phyloP scores from a whole-genome alignment of 2,888 invertebrate genomes.

The Tetragonisca angustula region DNA sequence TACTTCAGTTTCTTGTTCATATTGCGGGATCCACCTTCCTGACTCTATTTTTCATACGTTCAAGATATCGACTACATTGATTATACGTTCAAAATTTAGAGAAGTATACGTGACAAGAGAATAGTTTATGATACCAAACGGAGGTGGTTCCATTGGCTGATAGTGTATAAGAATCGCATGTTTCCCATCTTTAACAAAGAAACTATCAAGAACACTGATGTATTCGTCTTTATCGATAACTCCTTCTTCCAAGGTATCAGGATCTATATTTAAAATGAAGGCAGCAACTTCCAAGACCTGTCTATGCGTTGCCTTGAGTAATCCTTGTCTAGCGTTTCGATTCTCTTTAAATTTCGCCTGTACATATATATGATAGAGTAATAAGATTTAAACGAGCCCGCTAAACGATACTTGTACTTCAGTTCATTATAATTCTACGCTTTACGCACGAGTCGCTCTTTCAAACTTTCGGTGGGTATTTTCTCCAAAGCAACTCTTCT shows the following conservation, averaged over 20 bases:
- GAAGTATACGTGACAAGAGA: not conserved
- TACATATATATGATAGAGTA: slow-evolving; percentile 47
- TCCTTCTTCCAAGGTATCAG: slow-evolving; percentile 88
- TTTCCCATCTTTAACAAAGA: slow-evolving; percentile 87
- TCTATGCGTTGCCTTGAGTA: slow-evolving; percentile 86
- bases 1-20: slow-evolving; percentile 79
- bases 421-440: not conserved
- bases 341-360: slow-evolving; percentile 88
- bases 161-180: slow-evolving; percentile 88
- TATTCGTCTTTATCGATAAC: slow-evolving; percentile 88
- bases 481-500: slow-evolving; percentile 71
- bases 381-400: not conserved
- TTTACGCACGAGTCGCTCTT: slow-evolving; percentile 75
- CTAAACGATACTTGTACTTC: not conserved
- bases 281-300: slow-evolving; percentile 89
- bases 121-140: slow-evolving; percentile 85
- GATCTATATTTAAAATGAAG: slow-evolving; percentile 85
- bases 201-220: slow-evolving; percentile 87
- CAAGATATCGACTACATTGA: slow-evolving; percentile 2
- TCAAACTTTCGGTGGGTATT: slow-evolving; percentile 69
- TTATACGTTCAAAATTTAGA: not conserved
- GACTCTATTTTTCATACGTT: slow-evolving; percentile 84
- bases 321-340: slow-evolving; percentile 84
- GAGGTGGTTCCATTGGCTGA: slow-evolving; percentile 88
- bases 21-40: slow-evolving; percentile 86